Conservation (phyloP, 2,113 vertebrate species). For the Colaptes auratus region DNA sequence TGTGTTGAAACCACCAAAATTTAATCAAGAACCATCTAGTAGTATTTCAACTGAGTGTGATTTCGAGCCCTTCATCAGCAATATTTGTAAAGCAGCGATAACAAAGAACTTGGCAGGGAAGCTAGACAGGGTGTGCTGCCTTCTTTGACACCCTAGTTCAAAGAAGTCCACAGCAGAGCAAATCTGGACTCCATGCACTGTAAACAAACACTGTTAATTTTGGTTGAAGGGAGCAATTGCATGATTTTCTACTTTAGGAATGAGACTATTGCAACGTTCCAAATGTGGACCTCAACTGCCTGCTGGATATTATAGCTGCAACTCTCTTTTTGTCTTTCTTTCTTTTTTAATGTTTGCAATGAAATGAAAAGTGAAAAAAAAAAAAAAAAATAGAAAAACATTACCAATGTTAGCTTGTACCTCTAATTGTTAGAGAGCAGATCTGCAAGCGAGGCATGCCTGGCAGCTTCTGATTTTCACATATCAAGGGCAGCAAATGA, state of each 20-base stretch:
- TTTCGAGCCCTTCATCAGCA: not conserved
- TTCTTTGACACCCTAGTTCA: not conserved
- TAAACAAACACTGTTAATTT: not conserved
- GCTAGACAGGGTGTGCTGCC: not conserved
- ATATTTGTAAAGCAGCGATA: not conserved
- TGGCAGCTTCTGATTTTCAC: not conserved
- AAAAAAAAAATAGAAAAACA: not conserved
- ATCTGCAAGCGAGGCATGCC: not conserved
- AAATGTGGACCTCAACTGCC: not conserved
- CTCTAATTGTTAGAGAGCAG: not conserved
- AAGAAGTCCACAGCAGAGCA: not conserved
- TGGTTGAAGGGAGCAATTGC: not conserved
- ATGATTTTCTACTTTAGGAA: not conserved
- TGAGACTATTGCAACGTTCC: not conserved
- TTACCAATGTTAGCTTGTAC: not conserved
- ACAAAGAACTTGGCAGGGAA: not conserved
- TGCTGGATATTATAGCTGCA: not conserved
- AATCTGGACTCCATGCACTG: not conserved
- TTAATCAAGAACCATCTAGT: not conserved
- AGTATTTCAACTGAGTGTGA: not conserved
- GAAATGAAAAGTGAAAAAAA: not conserved
- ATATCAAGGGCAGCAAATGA: not conserved
- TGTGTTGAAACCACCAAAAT: not conserved
- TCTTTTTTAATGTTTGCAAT: not conserved
- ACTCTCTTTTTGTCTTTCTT: too few relatives aligned